These are phyloP conservation scores for Hucho hucho DNA, from an alignment of 2,113 vertebrate species.

Conservation along the genomic window DNA sequence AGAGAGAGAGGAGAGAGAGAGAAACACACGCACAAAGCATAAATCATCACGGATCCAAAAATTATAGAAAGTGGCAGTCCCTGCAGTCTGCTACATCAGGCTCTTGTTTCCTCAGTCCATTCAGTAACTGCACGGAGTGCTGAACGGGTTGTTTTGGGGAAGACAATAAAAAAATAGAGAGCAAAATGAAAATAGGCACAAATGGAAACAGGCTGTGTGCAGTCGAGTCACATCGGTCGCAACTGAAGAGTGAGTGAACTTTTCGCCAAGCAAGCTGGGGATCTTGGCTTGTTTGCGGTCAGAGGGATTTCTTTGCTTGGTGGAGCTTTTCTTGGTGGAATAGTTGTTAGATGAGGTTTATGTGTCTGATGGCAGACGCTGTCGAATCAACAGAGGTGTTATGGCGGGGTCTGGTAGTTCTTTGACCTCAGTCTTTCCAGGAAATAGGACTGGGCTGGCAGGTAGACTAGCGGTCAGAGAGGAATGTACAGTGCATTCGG, in stretches of 20 bases:
- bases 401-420: slow-evolving; percentile 24
- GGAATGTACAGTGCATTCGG: neutral
- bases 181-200: neutral
- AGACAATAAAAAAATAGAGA: neutral
- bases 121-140: neutral
- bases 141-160: neutral
- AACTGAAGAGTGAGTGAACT: too few relatives aligned
- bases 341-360: slow-evolving; percentile 24
- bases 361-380: slow-evolving; percentile 39
- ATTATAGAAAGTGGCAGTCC: slow-evolving; percentile 67
- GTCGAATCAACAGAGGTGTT: slow-evolving; percentile 36
- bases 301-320: neutral
- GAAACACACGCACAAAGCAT: slow-evolving; percentile 42
- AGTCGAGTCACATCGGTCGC: too few relatives aligned
- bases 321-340: slow-evolving; percentile 22
- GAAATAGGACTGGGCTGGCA: slow-evolving; percentile 6
- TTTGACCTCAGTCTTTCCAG: slow-evolving; percentile 20
- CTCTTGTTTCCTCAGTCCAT: neutral
- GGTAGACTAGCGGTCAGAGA: neutral
- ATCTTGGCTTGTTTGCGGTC: neutral
- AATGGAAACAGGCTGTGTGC: neutral
- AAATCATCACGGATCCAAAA: slow-evolving; percentile 64
- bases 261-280: neutral
- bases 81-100: slow-evolving; percentile 62
- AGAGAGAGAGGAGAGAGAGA: slow-evolving; percentile 25